These are phyloP conservation scores for Atta colombica DNA, from an alignment of 1,140 invertebrate genomes.

Conservation along the genomic window DNA sequence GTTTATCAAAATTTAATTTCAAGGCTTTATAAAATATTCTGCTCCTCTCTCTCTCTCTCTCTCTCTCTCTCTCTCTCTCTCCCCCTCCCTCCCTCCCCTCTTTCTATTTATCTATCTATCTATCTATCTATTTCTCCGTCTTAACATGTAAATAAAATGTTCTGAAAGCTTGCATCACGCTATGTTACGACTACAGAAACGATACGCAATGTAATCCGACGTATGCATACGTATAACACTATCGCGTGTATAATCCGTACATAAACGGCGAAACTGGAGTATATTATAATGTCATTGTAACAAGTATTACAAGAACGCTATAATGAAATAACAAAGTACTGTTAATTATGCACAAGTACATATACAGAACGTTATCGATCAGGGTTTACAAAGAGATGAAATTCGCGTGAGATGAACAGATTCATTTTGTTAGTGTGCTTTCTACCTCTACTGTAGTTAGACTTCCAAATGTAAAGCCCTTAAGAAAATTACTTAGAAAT, in stretches of 20 bases:
- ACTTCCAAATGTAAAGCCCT: conserved; percentile 40
- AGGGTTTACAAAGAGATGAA: neutral
- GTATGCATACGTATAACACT: conserved; percentile 48
- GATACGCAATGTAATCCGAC: conserved; percentile 61
- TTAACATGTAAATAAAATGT: conserved; percentile 13
- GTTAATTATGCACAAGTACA: conserved; percentile 30
- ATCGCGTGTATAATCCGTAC: conserved; percentile 22
- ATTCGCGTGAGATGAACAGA: neutral
- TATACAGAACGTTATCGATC: conserved; percentile 5
- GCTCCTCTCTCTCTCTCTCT: neutral
- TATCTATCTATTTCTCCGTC: conserved; percentile 11
- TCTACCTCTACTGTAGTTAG: neutral
- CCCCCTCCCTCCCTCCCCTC: no score
- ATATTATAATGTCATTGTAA: conserved; percentile 40
- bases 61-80: neutral
- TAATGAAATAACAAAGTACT: conserved; percentile 49
- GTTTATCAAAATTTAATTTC: neutral
- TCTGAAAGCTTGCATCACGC: conserved; percentile 25
- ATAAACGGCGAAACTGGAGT: conserved; percentile 45
- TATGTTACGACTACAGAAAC: conserved; percentile 28
- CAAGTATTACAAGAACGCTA: conserved; percentile 40
- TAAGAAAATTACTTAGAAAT: conserved; percentile 69
- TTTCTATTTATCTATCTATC: neutral
- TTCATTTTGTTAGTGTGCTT: conserved; percentile 26
- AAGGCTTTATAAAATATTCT: neutral